Conservation (phyloP, 2,888 invertebrate genomes). For the Chrysomela aeneicollis region DNA sequence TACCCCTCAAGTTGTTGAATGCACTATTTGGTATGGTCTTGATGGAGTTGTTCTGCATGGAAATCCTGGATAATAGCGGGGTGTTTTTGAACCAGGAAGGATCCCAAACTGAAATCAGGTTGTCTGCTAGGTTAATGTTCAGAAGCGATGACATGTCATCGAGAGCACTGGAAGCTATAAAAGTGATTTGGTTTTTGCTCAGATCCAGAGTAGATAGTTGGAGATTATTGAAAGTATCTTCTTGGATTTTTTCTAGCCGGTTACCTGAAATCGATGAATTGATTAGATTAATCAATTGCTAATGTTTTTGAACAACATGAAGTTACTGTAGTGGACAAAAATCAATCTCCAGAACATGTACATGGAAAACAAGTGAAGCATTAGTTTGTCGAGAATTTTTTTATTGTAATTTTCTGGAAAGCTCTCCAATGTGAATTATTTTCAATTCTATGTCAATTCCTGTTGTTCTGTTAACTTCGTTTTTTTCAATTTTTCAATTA, state of each 20-base stretch:
- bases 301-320: background rate
- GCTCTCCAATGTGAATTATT: too few species aligned
- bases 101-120: constrained; percentile 45
- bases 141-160: constrained; percentile 42
- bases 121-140: constrained; percentile 48
- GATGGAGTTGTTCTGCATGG: constrained; percentile 48
- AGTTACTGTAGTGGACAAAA: too few species aligned
- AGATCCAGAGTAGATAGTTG: constrained; percentile 43
- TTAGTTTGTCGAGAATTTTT: background rate
- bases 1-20: constrained; percentile 46
- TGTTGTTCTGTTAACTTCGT: too few species aligned
- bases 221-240: constrained; percentile 45
- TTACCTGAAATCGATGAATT: constrained; percentile 35
- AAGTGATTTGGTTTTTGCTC: constrained; percentile 41
- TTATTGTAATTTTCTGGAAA: too few species aligned
- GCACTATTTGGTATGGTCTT: constrained; percentile 42
- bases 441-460: too few species aligned
- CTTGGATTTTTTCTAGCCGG: constrained; percentile 42
- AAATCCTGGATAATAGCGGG: constrained; percentile 45
- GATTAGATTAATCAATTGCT: background rate
- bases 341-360: too few species aligned
- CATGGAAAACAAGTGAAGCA: too few species aligned
- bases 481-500: too few species aligned
- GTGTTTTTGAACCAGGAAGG: constrained; percentile 48
- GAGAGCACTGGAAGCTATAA: constrained; percentile 41